phyloP scores from a whole-genome alignment of 2,797 vertebrate genomes.

The Sebastes aleutianus region DNA sequence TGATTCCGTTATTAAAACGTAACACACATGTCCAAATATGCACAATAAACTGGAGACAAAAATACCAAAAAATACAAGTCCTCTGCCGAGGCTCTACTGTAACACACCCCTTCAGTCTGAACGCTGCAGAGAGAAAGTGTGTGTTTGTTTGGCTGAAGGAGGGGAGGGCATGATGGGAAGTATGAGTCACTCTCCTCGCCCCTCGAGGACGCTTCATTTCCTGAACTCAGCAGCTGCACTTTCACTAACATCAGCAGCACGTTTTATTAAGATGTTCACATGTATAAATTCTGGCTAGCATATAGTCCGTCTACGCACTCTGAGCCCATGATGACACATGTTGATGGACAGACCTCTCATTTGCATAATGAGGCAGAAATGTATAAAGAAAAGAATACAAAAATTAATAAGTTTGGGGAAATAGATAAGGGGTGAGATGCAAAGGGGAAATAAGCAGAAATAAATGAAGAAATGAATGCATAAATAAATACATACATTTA shows the following conservation, averaged over 20 bases:
- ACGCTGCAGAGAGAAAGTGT: not conserved
- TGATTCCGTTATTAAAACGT: not conserved
- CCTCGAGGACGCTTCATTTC: not conserved
- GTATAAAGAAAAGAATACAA: too few relatives aligned
- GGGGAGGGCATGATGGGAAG: not conserved
- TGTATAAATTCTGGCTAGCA: too few relatives aligned
- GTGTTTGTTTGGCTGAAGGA: not conserved
- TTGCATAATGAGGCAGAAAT: too few relatives aligned
- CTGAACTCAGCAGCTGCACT: not conserved
- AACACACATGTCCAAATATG: not conserved
- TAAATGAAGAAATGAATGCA: too few relatives aligned
- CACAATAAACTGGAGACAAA: not conserved
- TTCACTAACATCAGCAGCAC: not conserved
- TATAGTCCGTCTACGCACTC: too few relatives aligned
- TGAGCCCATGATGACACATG: too few relatives aligned
- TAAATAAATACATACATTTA: too few relatives aligned
- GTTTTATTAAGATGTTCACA: not conserved
- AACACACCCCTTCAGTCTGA: not conserved
- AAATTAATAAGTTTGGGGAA: too few relatives aligned
- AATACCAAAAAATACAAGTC: not conserved
- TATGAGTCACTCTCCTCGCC: not conserved
- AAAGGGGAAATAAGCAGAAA: too few relatives aligned
- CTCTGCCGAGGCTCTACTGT: not conserved
- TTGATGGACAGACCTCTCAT: too few relatives aligned
- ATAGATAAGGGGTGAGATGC: too few relatives aligned